A percentile compares a stretch with the other conserved stretches of the same genome.
Evolutionary conservation across 1,140 invertebrate species (phyloP).

Genomic region (Nephila pilipes): DNA sequence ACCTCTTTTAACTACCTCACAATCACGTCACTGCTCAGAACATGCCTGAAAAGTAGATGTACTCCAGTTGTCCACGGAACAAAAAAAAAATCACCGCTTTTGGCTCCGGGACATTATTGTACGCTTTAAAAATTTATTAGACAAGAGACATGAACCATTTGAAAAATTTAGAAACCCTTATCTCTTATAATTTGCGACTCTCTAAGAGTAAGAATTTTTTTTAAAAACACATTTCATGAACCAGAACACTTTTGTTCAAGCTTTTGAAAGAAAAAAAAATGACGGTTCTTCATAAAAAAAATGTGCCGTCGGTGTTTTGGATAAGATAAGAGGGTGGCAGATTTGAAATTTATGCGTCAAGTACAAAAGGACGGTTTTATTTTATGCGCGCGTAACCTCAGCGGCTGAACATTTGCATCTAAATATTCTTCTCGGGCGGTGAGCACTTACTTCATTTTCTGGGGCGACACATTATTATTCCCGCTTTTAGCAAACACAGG

Average conservation of each 20-base stretch:
- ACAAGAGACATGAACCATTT: slow-evolving; percentile 1
- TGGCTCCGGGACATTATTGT: background rate
- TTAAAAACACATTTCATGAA: background rate
- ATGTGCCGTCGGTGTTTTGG: background rate
- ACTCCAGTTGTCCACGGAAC: background rate
- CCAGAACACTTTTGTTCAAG: background rate
- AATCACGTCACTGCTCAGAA: background rate
- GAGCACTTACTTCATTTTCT: slow-evolving; percentile 18
- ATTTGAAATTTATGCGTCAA: background rate
- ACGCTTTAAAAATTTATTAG: slow-evolving; percentile 27
- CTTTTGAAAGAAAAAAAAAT: background rate
- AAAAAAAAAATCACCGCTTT: background rate
- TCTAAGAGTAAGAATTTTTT: background rate
- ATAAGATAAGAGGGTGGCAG: slow-evolving; percentile 21
- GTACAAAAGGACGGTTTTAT: slow-evolving; percentile 30
- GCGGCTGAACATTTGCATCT: slow-evolving; percentile 18
- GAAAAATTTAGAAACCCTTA: slow-evolving; percentile 22
- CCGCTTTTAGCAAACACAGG: background rate
- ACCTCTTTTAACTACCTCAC: no score
- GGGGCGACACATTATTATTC: slow-evolving; percentile 7
- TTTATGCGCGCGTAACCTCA: slow-evolving; percentile 2
- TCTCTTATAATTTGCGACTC: slow-evolving; percentile 6
- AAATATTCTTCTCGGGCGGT: slow-evolving; percentile 1
- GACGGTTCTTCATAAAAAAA: background rate
- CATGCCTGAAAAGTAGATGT: background rate